Conservation (phyloP, 2,888 invertebrate species). For the Cosmopolites sordidus region DNA sequence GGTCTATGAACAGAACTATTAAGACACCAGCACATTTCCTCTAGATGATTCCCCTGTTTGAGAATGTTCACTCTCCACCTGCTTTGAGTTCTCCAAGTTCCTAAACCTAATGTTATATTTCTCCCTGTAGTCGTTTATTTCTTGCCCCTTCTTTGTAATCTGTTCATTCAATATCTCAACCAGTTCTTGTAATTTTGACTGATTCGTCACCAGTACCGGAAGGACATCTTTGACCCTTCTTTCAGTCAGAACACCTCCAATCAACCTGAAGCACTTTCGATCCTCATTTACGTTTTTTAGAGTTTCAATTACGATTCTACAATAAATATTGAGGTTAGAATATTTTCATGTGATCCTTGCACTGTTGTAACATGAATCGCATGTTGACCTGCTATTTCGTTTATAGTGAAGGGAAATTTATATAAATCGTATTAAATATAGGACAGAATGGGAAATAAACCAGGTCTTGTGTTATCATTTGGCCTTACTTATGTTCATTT, state of each 20-base stretch:
- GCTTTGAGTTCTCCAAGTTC: constrained; percentile 47
- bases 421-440: no score
- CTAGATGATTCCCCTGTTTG: constrained; percentile 35
- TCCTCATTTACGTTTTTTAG: constrained; percentile 77
- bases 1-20: constrained; percentile 27
- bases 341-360: no score
- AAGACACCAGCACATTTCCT: constrained; percentile 48
- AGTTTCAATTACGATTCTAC: constrained; percentile 90
- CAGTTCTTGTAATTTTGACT: constrained; percentile 75
- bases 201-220: constrained; percentile 76
- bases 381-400: no score
- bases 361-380: no score
- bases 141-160: constrained; percentile 78
- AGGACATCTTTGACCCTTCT: constrained; percentile 87
- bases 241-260: constrained; percentile 92
- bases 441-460: no score
- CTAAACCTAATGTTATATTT: constrained; percentile 83
- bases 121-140: constrained; percentile 89
- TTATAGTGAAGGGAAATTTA: no score
- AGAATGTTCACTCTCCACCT: constrained; percentile 43
- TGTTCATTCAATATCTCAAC: constrained; percentile 76
- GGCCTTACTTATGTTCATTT: constrained; percentile 88
- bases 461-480: no score
- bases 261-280: constrained; percentile 87
- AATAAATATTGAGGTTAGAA: constrained; percentile 33